Percentiles rank a stretch among this genome's conserved stretches.
These are phyloP conservation scores for Clytia hemisphaerica DNA, from an alignment of 30 jellyfish, hydroid and myxozoan species.

Conservation along the genomic window DNA sequence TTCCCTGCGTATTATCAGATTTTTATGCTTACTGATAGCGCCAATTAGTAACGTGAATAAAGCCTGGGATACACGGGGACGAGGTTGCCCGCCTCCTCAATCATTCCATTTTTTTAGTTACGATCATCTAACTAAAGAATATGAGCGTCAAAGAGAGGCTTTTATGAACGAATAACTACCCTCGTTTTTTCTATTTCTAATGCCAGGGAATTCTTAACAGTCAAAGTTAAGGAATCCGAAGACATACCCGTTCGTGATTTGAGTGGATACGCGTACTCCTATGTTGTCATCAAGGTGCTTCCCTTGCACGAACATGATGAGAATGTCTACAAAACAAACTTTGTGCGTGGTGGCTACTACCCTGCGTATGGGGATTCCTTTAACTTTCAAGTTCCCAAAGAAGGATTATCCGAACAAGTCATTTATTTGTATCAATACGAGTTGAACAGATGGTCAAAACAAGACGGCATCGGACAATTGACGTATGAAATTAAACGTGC, in stretches of 20 bases:
- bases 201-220: slow-evolving; percentile 68
- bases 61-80: too few species aligned
- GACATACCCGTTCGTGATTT: slow-evolving; percentile 88
- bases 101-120: background rate
- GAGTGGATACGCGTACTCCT: slow-evolving; percentile 91
- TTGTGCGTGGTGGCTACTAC: slow-evolving; percentile 88
- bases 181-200: background rate
- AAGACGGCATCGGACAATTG: slow-evolving; percentile 83
- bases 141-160: too few species aligned
- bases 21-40: too few species aligned
- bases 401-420: slow-evolving; percentile 39
- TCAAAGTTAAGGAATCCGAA: slow-evolving; percentile 63
- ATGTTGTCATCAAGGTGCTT: slow-evolving; percentile 52
- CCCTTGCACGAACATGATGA: slow-evolving; percentile 37
- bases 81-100: too few species aligned
- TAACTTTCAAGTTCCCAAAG: slow-evolving; percentile 33
- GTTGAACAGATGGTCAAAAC: slow-evolving; percentile 93
- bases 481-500: slow-evolving; percentile 25
- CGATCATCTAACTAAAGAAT: too few species aligned
- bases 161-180: background rate
- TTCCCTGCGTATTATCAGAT: too few species aligned
- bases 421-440: slow-evolving; percentile 62
- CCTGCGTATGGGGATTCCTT: slow-evolving; percentile 83
- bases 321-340: slow-evolving; percentile 52
- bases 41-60: too few species aligned